Evolutionary conservation across 2,113 vertebrate genomes (phyloP), one percentile per base, ranked within the genome.

Genomic region (Diadophis punctatus): DNA sequence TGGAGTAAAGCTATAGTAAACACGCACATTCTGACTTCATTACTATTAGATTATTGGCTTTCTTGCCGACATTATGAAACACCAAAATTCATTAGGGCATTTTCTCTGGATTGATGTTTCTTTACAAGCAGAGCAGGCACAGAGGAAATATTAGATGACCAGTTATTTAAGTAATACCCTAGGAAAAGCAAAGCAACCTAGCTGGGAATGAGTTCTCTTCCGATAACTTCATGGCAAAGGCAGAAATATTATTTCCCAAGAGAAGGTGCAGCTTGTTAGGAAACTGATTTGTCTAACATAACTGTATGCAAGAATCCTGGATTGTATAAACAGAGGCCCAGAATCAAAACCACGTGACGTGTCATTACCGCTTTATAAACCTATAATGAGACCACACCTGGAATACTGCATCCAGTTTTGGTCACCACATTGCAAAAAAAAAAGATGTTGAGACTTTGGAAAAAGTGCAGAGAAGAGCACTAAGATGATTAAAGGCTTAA

Each of bases 1-100:
- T 95, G 92, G 93, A 96, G 85, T 92, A 95, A 96, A 96, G 92
- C 93, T 95, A 96, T 39, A 96, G 94, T 94, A 96, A 97, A 97
- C 34, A 97, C 53, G 95, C 53, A 94, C 5, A 95, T 22, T 93
- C 86, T 55, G 56, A 94, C 16, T 96, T 97, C 88, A 96, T 95
- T 97, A 93, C 89, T 96, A 95, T 93, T 92, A 95, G 90, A 90
- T 96, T 92, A 93, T 56, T 95, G 90, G 88, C 88, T 96, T 95
- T 93, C 89, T 95, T 95, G 53, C 68, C 94, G 94, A 92, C 91
- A 93, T 95, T 93, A 96, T 95, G 91, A 95, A 93, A 96, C 87
- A 93, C 91, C 25, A 95, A 56, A 94, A 96, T 93, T 96, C 91
- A 94, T 93, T 94, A 96, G 53, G 60, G 43, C 89, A 58, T 56